These are phyloP conservation scores for Coelinius sp. DNA, from an alignment of 2,888 invertebrate genomes.

Conservation along the genomic window DNA sequence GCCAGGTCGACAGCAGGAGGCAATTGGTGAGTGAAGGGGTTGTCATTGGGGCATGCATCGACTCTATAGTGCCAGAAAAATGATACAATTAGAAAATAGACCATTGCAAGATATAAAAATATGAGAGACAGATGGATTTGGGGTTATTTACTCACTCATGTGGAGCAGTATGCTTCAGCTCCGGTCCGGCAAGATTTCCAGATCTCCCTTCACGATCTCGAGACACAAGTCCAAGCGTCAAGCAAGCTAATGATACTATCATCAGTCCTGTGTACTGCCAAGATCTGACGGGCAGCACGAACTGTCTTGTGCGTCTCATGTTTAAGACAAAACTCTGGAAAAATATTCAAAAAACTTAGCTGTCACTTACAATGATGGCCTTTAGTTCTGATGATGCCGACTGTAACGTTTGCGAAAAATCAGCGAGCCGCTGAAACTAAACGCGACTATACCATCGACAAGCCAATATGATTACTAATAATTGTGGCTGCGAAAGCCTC, in stretches of 20 bases:
- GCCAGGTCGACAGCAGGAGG: slow-evolving; percentile 43
- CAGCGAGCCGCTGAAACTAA: no score
- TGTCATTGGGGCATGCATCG: slow-evolving; percentile 62
- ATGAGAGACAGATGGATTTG: slow-evolving; percentile 9
- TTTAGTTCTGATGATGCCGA: no score
- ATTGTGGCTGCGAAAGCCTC: no score
- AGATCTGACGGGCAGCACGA: slow-evolving; percentile 63
- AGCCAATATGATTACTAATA: no score
- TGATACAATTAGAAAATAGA: no score
- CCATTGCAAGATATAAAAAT: no score
- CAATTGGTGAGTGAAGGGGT: slow-evolving; percentile 45
- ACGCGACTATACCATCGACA: no score
- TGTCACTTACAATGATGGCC: no score
- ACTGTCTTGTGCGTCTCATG: slow-evolving; percentile 64
- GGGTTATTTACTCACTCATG: slow-evolving; percentile 57
- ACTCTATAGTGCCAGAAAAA: slow-evolving; percentile 50
- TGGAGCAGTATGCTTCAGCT: slow-evolving; percentile 63
- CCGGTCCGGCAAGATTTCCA: slow-evolving; percentile 64
- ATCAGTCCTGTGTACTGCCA: slow-evolving; percentile 66
- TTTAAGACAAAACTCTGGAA: slow-evolving; percentile 28
- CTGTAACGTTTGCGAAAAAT: no score
- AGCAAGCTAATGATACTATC: slow-evolving; percentile 64
- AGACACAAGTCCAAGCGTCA: slow-evolving; percentile 64
- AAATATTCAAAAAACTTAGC: not conserved
- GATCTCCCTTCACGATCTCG: slow-evolving; percentile 65